Evolutionary conservation across 2,113 vertebrate genomes (phyloP).

Genomic region (Passer domesticus): DNA sequence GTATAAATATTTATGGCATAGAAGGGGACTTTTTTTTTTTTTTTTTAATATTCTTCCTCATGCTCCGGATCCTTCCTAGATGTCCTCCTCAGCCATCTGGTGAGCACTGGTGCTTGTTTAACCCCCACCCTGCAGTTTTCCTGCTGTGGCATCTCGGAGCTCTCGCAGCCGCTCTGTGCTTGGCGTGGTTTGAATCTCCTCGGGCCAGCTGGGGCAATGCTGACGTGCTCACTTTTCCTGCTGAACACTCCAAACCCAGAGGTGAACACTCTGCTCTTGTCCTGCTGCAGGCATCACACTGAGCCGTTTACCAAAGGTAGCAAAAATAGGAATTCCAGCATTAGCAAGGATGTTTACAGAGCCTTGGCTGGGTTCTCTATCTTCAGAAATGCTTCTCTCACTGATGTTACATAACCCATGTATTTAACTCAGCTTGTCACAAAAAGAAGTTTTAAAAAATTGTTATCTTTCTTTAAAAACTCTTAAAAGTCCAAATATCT

Average conservation of each 20-base stretch:
- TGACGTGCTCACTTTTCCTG: constrained; percentile 69
- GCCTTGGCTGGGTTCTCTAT: not conserved
- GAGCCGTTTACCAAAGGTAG: not conserved
- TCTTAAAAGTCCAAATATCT: not conserved
- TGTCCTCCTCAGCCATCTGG: constrained; percentile 48
- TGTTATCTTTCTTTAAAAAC: not conserved
- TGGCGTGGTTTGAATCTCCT: constrained; percentile 15
- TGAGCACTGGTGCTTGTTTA: constrained; percentile 35
- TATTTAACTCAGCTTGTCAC: not conserved
- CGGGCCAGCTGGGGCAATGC: constrained; percentile 40
- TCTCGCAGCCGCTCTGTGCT: constrained; percentile 22
- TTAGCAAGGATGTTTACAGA: not conserved
- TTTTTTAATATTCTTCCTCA: not conserved
- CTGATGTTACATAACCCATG: not conserved
- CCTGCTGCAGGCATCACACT: not conserved
- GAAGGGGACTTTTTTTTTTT: not conserved
- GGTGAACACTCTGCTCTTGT: constrained; percentile 1
- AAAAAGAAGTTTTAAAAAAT: not conserved
- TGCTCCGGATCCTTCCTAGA: not conserved
- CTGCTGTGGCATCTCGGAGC: constrained; percentile 36
- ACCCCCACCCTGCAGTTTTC: constrained; percentile 16
- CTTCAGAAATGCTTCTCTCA: not conserved
- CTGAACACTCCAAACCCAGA: constrained; percentile 57
- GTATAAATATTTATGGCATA: constrained; percentile 42
- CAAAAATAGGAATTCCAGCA: not conserved